A percentile compares a stretch with the other conserved stretches of the same genome.
Evolutionary conservation across 2,113 vertebrate species (phyloP).

Genomic region (Hydrochoerus hydrochaeris): DNA sequence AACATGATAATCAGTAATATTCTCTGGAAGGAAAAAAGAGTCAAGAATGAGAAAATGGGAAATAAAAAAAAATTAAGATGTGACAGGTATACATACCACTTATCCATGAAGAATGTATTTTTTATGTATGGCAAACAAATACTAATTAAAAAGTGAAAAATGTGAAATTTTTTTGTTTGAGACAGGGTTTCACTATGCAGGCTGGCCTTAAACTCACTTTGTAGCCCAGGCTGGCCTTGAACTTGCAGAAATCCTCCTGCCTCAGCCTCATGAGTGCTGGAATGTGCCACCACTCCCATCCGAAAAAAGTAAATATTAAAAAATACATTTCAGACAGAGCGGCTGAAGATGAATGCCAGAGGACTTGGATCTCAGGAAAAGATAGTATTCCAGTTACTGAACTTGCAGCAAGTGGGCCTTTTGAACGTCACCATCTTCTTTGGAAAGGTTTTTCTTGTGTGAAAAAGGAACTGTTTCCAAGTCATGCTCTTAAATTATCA

Average conservation of each 20-base stretch:
- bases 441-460: too few relatives aligned
- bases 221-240: neutral
- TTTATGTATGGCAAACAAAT: neutral
- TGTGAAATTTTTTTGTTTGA: neutral
- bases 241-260: neutral
- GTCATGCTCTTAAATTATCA: too few relatives aligned
- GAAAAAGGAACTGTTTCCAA: too few relatives aligned
- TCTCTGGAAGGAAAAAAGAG: constrained; percentile 37
- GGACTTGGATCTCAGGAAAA: too few relatives aligned
- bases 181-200: neutral
- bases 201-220: neutral
- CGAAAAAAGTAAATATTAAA: neutral
- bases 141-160: neutral
- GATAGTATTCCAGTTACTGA: too few relatives aligned
- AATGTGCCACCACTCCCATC: neutral
- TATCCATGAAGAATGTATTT: neutral
- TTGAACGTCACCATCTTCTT: too few relatives aligned
- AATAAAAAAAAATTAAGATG: neutral
- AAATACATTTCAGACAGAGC: neutral
- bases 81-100: neutral
- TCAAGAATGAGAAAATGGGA: constrained; percentile 25
- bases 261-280: neutral
- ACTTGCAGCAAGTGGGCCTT: too few relatives aligned
- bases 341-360: too few relatives aligned
- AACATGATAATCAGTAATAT: constrained; percentile 22